A percentile compares a stretch with the other conserved stretches of the same genome.
Conservation (phyloP, 2,888 invertebrate genomes). For the Drosophila affinis region DNA sequence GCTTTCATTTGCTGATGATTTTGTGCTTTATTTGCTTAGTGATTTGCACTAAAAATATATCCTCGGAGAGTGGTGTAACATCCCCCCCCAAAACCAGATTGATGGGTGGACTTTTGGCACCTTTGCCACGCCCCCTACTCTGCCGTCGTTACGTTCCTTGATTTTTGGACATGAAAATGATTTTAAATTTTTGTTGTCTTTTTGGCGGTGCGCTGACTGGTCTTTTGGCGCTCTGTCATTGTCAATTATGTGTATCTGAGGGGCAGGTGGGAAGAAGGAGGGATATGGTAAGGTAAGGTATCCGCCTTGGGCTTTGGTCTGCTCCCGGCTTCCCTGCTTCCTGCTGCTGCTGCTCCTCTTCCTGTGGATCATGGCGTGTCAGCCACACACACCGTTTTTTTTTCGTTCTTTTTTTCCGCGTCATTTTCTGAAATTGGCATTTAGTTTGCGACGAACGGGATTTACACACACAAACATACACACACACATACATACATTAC, state of each 20-base stretch:
- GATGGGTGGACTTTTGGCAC: constrained; percentile 2
- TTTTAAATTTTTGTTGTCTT: constrained; percentile 73
- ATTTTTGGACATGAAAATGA: constrained; percentile 70
- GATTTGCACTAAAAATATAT: not conserved
- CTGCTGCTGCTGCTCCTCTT: not conserved
- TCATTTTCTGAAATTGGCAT: constrained; percentile 79
- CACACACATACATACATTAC: constrained; percentile 27
- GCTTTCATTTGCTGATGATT: constrained; percentile 15
- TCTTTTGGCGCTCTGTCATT: constrained; percentile 67
- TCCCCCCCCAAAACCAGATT: constrained; percentile 27
- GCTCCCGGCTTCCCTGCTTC: constrained; percentile 10
- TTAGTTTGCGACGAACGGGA: constrained; percentile 77
- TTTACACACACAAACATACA: constrained; percentile 52
- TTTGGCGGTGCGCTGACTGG: constrained; percentile 42
- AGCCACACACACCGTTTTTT: constrained; percentile 31
- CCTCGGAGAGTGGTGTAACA: not conserved
- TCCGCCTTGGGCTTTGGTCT: constrained; percentile 53
- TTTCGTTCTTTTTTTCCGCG: constrained; percentile 64
- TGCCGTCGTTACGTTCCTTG: not conserved
- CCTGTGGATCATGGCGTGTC: constrained; percentile 64
- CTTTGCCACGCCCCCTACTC: not conserved
- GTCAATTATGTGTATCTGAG: constrained; percentile 66
- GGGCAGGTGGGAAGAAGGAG: constrained; percentile 6
- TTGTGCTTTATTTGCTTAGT: constrained; percentile 44
- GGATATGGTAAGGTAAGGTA: constrained; percentile 4